These are phyloP conservation scores for Hylaeus volcanicus DNA, from an alignment of 1,140 invertebrate species.

Conservation along the genomic window DNA sequence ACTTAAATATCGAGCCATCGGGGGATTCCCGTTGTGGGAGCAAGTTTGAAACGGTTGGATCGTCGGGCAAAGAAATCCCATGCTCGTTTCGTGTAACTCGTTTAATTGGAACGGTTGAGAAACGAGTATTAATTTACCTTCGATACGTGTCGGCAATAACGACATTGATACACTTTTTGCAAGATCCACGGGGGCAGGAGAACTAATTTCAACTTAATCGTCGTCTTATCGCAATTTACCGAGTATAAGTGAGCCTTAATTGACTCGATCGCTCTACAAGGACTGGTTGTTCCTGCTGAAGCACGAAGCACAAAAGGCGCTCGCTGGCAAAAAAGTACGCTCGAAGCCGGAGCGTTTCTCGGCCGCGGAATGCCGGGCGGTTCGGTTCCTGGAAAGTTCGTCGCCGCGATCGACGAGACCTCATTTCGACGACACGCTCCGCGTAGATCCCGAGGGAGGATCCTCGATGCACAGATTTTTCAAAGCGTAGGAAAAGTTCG, in stretches of 20 bases:
- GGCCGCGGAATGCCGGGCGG: slow-evolving; percentile 50
- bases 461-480: not conserved
- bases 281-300: slow-evolving; percentile 52
- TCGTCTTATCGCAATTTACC: slow-evolving; percentile 64
- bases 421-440: not conserved
- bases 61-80: slow-evolving; percentile 4
- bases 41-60: not conserved
- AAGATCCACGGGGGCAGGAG: slow-evolving; percentile 28
- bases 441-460: not conserved
- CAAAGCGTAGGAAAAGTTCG: too few species aligned
- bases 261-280: slow-evolving; percentile 63
- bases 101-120: slow-evolving; percentile 55
- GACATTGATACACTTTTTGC: slow-evolving; percentile 61
- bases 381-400: slow-evolving; percentile 53
- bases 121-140: slow-evolving; percentile 61
- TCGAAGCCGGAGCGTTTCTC: slow-evolving; percentile 39
- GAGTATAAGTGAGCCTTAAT: slow-evolving; percentile 66
- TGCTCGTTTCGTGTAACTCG: slow-evolving; percentile 21
- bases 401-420: slow-evolving; percentile 21
- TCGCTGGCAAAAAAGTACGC: slow-evolving; percentile 48
- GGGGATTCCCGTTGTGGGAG: too few species aligned
- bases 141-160: slow-evolving; percentile 65
- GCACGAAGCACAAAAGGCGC: slow-evolving; percentile 57
- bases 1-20: too few species aligned
- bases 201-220: slow-evolving; percentile 66